phyloP scores from a whole-genome alignment of 1,140 invertebrate genomes.

The Bombus vancouverensis region DNA sequence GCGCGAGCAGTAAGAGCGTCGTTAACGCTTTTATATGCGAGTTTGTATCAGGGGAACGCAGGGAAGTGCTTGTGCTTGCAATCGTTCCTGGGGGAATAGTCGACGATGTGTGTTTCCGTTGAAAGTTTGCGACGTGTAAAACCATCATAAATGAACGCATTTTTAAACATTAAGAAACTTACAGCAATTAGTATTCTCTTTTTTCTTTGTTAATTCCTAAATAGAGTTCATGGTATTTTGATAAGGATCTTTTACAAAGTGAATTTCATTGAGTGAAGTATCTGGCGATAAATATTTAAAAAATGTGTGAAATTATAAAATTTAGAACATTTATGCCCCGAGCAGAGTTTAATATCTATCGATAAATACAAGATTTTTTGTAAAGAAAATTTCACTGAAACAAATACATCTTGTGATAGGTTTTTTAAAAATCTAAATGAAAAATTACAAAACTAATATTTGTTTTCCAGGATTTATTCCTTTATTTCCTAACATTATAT shows the following conservation, averaged over 20 bases:
- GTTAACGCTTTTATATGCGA: conserved; percentile 35
- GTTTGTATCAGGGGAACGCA: neutral
- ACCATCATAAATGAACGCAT: neutral
- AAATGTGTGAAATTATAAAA: neutral
- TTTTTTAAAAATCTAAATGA: too few species aligned
- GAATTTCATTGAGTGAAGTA: neutral
- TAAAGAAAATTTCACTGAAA: too few species aligned
- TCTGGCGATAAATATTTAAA: neutral
- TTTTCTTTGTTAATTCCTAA: neutral
- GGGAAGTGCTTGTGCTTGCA: conserved; percentile 8
- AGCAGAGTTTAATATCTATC: too few species aligned
- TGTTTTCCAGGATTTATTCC: too few species aligned
- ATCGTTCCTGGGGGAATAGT: neutral
- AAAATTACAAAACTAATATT: too few species aligned
- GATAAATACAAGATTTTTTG: too few species aligned
- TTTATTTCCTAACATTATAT: too few species aligned
- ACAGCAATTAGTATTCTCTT: too few species aligned
- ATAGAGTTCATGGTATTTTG: neutral
- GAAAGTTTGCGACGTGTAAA: neutral
- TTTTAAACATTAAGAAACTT: neutral
- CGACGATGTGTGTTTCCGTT: neutral
- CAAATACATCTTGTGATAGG: too few species aligned
- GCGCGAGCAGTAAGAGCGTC: conserved; percentile 42
- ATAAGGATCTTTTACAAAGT: neutral
- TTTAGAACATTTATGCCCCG: neutral